Evolutionary conservation across 2,888 invertebrate genomes (phyloP).

Genomic region (Acanthopleura granulata): DNA sequence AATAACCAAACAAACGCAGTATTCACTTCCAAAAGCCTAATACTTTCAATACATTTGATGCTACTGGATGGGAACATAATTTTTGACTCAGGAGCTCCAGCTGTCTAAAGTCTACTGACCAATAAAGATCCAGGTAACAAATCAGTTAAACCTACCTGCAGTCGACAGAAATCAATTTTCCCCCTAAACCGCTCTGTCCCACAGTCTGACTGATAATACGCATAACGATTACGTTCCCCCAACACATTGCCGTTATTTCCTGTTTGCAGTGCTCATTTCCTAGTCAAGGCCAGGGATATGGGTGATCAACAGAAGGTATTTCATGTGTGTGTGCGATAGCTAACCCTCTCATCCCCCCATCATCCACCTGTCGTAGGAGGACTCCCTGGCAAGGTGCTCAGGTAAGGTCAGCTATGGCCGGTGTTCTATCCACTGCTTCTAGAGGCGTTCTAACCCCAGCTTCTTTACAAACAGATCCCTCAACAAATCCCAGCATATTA

Average conservation of each 20-base stretch:
- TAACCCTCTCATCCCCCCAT: neutral
- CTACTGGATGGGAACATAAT: too few species aligned
- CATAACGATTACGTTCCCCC: neutral
- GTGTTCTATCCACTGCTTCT: too few species aligned
- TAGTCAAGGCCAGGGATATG: slow-evolving; percentile 1
- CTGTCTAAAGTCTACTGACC: too few species aligned
- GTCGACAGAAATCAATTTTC: too few species aligned
- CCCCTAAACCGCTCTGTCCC: too few species aligned
- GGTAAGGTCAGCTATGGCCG: neutral
- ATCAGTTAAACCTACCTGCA: too few species aligned
- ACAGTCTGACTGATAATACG: neutral
- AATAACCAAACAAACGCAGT: too few species aligned
- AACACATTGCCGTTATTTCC: neutral
- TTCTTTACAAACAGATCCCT: slow-evolving; percentile 2
- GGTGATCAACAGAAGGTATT: neutral
- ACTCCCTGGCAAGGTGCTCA: neutral
- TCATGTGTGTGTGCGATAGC: neutral
- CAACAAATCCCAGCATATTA: neutral
- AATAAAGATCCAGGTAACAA: too few species aligned
- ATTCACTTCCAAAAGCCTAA: too few species aligned
- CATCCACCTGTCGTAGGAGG: neutral
- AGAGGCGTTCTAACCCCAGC: neutral
- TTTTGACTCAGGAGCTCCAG: too few species aligned
- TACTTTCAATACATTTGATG: too few species aligned
- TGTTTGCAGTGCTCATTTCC: neutral